Conservation (phyloP, 2,888 invertebrate genomes). For the Xestia ashworthii region DNA sequence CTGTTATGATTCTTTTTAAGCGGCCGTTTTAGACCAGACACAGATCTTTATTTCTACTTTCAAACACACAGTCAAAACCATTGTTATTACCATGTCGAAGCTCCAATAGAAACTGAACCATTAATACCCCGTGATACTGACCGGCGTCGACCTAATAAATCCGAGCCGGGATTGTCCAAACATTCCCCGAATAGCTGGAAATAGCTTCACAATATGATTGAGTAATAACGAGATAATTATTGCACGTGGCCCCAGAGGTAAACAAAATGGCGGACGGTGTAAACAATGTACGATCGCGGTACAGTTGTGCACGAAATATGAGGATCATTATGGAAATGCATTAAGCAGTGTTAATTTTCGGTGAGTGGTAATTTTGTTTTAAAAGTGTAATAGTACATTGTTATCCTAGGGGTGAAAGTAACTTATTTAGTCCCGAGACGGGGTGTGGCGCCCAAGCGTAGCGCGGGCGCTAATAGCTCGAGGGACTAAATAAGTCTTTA, state of each 20-base stretch:
- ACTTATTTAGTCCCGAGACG: too few relatives aligned
- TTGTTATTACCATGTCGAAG: conserved; percentile 34
- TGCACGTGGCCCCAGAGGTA: conserved; percentile 79
- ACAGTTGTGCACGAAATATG: conserved; percentile 49
- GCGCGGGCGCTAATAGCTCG: too few relatives aligned
- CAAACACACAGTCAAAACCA: background rate
- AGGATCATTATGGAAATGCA: conserved; percentile 14
- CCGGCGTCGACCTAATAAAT: conserved; percentile 73
- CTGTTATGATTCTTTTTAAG: too few relatives aligned
- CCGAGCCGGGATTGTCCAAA: conserved; percentile 73
- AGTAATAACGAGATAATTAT: conserved; percentile 83
- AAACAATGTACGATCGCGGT: conserved; percentile 65
- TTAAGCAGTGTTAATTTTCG: background rate
- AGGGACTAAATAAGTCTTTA: too few relatives aligned
- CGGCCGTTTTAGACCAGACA: background rate
- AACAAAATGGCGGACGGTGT: conserved; percentile 69
- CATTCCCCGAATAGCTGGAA: conserved; percentile 80
- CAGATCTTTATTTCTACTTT: background rate
- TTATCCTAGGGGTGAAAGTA: too few relatives aligned
- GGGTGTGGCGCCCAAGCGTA: too few relatives aligned
- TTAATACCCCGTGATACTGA: conserved; percentile 58
- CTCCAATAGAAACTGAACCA: conserved; percentile 51
- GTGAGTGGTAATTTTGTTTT: background rate
- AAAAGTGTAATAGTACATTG: too few relatives aligned
- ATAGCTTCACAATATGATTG: conserved; percentile 84